Base-by-base conservation (phyloP, 2,797 vertebrate genomes). In the Pseudochirops cupreus region DNA sequence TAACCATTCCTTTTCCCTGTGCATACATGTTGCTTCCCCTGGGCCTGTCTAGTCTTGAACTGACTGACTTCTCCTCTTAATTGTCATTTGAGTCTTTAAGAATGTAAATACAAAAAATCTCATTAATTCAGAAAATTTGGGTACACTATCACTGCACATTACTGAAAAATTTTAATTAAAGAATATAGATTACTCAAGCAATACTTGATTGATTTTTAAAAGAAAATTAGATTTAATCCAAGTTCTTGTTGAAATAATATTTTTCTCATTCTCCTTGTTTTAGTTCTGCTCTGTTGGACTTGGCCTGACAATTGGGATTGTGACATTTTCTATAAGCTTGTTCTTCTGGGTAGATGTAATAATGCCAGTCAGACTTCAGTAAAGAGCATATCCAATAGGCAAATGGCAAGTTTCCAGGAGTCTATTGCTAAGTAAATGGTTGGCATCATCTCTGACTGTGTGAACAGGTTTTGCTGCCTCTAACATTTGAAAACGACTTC, bases 261-360 rank as follows among this genome's bases (percentile, higher is more conserved):
- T 16, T 4, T 50, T 92, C 13, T 50, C 50, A 92, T 18, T 2
- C 62, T 87, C 67, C 31, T 90, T 91, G 46, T 94, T 96, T 94
- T 74, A 2, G 39, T 59, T 96, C 21, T 92, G 94, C 28, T 0
- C n/a, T 95, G 14, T 87, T 94, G 28, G 96, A 16, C 67, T 90
- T 46, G 29, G 6, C 91, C 97, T 52, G 89, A 54, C 4, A 91
- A 31, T 24, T 26, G 29, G 39, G 59, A 95, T 59, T 82, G 56
- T 97, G 95, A 9, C 82, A 91, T 57, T 96, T 96, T 91, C 52
- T 94, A 91, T 74, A 94, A 16, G 90, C 12, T 91, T 90, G 67
- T 16, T 74, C 9, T 91, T 94, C 58, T 95, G 52, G 4, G 18
- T 87, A 5, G 74, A 87, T 58, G 31, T 52, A 95, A 46, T 50